A percentile compares a stretch with the other conserved stretches of the same genome.
These are phyloP conservation scores for Germaria angustata DNA, from an alignment of 2,888 invertebrate genomes.

Conservation along the genomic window DNA sequence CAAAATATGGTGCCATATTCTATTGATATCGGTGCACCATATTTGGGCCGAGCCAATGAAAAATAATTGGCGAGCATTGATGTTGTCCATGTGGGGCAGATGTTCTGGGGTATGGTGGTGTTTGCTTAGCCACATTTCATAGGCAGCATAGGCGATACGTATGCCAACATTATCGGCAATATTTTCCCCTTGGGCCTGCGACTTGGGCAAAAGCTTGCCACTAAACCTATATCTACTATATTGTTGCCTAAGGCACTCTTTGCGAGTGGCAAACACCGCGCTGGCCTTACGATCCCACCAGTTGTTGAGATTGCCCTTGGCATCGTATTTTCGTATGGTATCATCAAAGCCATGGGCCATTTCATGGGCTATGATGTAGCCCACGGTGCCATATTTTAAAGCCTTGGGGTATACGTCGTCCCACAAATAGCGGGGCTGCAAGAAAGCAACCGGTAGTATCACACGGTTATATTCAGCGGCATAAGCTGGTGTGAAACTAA, in stretches of 20 bases:
- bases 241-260: constrained; percentile 73
- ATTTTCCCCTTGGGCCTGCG: constrained; percentile 72
- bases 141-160: constrained; percentile 75
- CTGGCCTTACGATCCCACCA: constrained; percentile 74
- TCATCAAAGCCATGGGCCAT: constrained; percentile 77
- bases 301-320: constrained; percentile 72
- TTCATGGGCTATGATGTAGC: constrained; percentile 75
- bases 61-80: constrained; percentile 74
- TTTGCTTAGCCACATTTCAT: constrained; percentile 71
- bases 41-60: constrained; percentile 75
- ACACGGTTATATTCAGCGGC: constrained; percentile 72
- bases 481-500: constrained; percentile 71
- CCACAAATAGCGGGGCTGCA: constrained; percentile 76
- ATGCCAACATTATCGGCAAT: constrained; percentile 77
- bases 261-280: constrained; percentile 70
- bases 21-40: constrained; percentile 72
- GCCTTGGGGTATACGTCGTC: constrained; percentile 74
- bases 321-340: constrained; percentile 72
- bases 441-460: constrained; percentile 71
- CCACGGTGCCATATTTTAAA: constrained; percentile 74
- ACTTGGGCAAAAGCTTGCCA: constrained; percentile 65
- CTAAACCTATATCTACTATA: constrained; percentile 70
- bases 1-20: constrained; percentile 50
- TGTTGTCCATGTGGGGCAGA: constrained; percentile 71
- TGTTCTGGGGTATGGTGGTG: constrained; percentile 61